phyloP scores from a whole-genome alignment of 2,888 invertebrate species.

The Urechis unicinctus region DNA sequence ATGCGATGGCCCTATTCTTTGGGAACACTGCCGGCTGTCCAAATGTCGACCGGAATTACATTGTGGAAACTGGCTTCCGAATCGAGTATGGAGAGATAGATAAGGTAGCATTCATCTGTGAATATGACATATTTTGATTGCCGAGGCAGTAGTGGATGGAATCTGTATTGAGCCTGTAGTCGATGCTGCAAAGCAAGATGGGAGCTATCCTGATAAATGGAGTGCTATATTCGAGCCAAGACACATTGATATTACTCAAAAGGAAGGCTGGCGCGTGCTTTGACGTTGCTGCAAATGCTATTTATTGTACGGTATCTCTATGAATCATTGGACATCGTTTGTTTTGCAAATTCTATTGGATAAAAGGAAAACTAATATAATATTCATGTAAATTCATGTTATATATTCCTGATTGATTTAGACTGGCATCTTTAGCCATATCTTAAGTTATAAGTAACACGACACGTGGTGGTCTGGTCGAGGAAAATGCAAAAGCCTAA shows the following conservation, averaged over 20 bases:
- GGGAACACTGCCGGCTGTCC: slow-evolving; percentile 24
- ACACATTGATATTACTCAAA: slow-evolving; percentile 25
- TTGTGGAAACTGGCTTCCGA: slow-evolving; percentile 11
- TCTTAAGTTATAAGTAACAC: slow-evolving; percentile 35
- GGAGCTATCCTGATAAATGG: slow-evolving; percentile 19
- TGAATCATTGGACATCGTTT: not conserved
- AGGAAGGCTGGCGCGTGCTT: slow-evolving; percentile 28
- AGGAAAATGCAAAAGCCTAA: slow-evolving; percentile 1
- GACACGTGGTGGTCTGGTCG: slow-evolving; percentile 23
- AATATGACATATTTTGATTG: slow-evolving; percentile 38
- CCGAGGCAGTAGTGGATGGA: slow-evolving; percentile 16
- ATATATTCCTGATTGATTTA: slow-evolving; percentile 31
- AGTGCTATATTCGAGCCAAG: slow-evolving; percentile 33
- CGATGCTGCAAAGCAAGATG: slow-evolving; percentile 3
- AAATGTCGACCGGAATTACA: slow-evolving; percentile 17
- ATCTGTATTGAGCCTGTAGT: slow-evolving; percentile 18
- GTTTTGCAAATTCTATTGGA: no score
- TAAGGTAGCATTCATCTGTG: slow-evolving; percentile 40
- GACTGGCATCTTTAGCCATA: slow-evolving; percentile 29
- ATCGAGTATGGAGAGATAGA: slow-evolving; percentile 4
- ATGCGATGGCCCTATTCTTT: slow-evolving; percentile 24
- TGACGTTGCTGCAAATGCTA: slow-evolving; percentile 34
- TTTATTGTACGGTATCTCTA: slow-evolving; percentile 32
- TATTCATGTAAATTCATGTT: no score
- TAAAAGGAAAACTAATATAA: no score